Conservation (phyloP, 2,113 vertebrate genomes). For the Diphyllodes magnificus region DNA sequence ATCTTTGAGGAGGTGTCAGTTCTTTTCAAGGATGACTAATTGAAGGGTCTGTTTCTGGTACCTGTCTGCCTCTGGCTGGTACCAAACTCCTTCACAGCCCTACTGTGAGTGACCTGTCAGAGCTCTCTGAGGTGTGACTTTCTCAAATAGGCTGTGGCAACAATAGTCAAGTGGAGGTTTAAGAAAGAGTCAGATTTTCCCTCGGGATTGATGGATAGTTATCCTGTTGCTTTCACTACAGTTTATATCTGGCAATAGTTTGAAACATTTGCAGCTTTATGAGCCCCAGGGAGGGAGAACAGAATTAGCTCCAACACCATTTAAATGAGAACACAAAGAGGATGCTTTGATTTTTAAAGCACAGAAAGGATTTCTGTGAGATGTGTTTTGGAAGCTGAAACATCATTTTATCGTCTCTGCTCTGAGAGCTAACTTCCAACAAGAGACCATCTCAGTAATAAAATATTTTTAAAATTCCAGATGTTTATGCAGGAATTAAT, state of each 20-base stretch:
- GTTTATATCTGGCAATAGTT: background rate
- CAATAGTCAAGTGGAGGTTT: background rate
- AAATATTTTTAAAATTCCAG: slow-evolving; percentile 47
- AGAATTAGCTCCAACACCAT: slow-evolving; percentile 17
- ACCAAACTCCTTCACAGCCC: background rate
- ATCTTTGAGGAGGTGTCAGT: background rate
- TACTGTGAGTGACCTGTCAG: background rate
- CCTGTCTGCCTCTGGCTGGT: background rate
- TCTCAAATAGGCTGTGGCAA: background rate
- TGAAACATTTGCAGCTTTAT: slow-evolving; percentile 14
- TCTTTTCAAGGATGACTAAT: background rate
- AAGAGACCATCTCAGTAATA: background rate
- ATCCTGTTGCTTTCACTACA: background rate
- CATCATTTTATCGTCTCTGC: background rate
- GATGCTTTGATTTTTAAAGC: slow-evolving; percentile 24
- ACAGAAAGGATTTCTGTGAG: background rate
- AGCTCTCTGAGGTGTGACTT: background rate
- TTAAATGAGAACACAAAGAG: background rate
- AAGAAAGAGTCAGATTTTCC: background rate
- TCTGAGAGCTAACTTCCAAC: slow-evolving; percentile 24
- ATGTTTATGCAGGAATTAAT: slow-evolving; percentile 27
- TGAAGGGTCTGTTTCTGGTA: background rate
- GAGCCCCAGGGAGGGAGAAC: background rate
- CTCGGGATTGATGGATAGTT: background rate
- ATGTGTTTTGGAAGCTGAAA: background rate